Conservation (phyloP, 1,140 invertebrate genomes). For the Archegozetes longisetosus region DNA sequence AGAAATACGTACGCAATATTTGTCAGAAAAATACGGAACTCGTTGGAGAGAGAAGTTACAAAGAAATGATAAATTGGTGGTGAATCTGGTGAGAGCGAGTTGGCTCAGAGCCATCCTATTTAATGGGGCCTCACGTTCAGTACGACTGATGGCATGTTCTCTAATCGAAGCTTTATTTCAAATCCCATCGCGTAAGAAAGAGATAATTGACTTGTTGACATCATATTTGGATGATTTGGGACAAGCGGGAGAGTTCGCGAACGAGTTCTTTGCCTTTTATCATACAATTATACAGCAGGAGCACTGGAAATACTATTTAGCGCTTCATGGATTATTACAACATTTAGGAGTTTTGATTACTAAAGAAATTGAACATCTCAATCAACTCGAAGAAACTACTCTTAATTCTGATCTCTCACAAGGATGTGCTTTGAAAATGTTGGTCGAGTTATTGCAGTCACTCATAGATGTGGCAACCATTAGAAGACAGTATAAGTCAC, state of each 20-base stretch:
- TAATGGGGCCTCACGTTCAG: conserved; percentile 70
- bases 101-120: conserved; percentile 82
- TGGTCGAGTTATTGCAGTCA: conserved; percentile 68
- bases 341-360: conserved; percentile 70
- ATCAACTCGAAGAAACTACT: conserved; percentile 70
- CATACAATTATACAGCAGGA: conserved; percentile 56
- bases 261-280: conserved; percentile 76
- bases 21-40: conserved; percentile 57
- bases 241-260: conserved; percentile 67
- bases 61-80: not conserved
- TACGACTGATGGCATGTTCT: conserved; percentile 69
- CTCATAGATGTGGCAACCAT: conserved; percentile 47
- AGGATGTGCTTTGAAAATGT: conserved; percentile 69
- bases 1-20: conserved; percentile 33
- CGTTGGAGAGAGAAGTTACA: conserved; percentile 32
- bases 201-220: conserved; percentile 66
- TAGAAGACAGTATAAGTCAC: conserved; percentile 71
- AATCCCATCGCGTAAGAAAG: conserved; percentile 24
- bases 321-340: conserved; percentile 55
- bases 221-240: conserved; percentile 70
- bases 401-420: conserved; percentile 83
- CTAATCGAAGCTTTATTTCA: conserved; percentile 64
- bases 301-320: conserved; percentile 66
- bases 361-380: conserved; percentile 66
- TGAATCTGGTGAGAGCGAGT: conserved; percentile 34